Percentiles rank a stretch among this genome's conserved stretches.
Evolutionary conservation across 1,140 invertebrate genomes (phyloP).

Genomic region (Anadara kagoshimensis): DNA sequence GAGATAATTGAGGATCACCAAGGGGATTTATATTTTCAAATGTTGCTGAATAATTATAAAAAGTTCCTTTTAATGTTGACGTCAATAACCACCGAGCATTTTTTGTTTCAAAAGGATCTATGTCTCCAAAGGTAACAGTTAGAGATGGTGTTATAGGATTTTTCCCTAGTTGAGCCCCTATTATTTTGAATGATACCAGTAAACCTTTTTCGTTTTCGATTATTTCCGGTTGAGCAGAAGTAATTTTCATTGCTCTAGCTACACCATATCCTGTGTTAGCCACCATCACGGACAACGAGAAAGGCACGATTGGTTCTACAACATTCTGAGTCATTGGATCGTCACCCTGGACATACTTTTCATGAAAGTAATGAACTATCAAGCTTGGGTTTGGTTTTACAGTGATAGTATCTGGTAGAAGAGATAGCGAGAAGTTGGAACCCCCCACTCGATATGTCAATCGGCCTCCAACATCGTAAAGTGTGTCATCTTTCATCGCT

Average conservation of each 20-base stretch:
- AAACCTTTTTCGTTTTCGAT: constrained; percentile 60
- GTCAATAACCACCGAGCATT: constrained; percentile 52
- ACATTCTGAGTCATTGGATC: constrained; percentile 46
- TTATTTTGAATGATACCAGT: constrained; percentile 54
- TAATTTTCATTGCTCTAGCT: constrained; percentile 49
- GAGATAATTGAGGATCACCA: constrained; percentile 54
- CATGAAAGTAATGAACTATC: constrained; percentile 46
- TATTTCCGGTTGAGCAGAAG: constrained; percentile 60
- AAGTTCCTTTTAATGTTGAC: constrained; percentile 46
- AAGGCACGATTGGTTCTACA: constrained; percentile 47
- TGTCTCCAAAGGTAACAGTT: constrained; percentile 52
- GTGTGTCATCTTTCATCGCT: constrained; percentile 34
- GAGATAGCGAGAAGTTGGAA: constrained; percentile 38
- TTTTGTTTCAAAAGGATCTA: constrained; percentile 44
- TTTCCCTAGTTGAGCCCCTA: constrained; percentile 42
- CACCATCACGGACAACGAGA: constrained; percentile 49
- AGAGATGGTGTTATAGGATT: constrained; percentile 42
- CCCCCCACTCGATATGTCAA: constrained; percentile 29
- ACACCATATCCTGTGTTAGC: constrained; percentile 49
- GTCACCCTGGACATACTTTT: constrained; percentile 49
- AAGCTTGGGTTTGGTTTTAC: constrained; percentile 54
- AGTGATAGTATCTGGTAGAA: constrained; percentile 47
- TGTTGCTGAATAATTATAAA: constrained; percentile 54
- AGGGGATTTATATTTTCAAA: constrained; percentile 58
- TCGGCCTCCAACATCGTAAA: constrained; percentile 40